Evolutionary conservation across 2,113 vertebrate species (phyloP).

Genomic region (Kryptolebias marmoratus): DNA sequence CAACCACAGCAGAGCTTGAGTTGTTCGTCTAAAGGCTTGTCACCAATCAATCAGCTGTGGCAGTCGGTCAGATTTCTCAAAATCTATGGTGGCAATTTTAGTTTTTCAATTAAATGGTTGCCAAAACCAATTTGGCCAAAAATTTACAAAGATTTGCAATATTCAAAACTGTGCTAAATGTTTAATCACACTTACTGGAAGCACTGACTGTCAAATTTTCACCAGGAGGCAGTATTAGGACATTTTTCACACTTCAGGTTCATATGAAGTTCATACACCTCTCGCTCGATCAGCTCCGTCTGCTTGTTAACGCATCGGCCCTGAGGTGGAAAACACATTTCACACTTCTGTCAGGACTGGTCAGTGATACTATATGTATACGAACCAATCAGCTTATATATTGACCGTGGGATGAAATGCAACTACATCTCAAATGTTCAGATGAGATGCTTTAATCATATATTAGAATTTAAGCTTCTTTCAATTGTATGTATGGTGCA

Average conservation of each 20-base stretch:
- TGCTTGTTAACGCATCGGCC: constrained; percentile 2
- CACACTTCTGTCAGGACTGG: constrained; percentile 9
- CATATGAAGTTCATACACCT: not conserved
- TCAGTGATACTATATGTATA: not conserved
- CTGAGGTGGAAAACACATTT: not conserved
- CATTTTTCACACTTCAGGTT: constrained; percentile 10
- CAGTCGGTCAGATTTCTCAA: constrained; percentile 1
- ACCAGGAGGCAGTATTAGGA: constrained; percentile 55
- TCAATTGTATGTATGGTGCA: too few relatives aligned
- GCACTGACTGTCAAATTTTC: constrained; percentile 3
- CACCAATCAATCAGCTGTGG: constrained; percentile 31
- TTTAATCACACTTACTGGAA: not conserved
- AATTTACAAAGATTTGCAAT: not conserved
- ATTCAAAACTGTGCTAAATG: not conserved
- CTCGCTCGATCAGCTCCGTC: not conserved
- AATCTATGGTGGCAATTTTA: constrained; percentile 4
- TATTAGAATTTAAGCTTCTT: too few relatives aligned
- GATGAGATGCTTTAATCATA: not conserved
- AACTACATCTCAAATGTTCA: not conserved
- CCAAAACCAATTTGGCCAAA: not conserved
- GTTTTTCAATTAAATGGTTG: not conserved
- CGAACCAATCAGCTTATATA: not conserved
- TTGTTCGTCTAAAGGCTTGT: constrained; percentile 35
- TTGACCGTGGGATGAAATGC: not conserved
- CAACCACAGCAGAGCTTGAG: constrained; percentile 49